phyloP scores from a whole-genome alignment of 2,888 invertebrate species.

The Arge pagana region DNA sequence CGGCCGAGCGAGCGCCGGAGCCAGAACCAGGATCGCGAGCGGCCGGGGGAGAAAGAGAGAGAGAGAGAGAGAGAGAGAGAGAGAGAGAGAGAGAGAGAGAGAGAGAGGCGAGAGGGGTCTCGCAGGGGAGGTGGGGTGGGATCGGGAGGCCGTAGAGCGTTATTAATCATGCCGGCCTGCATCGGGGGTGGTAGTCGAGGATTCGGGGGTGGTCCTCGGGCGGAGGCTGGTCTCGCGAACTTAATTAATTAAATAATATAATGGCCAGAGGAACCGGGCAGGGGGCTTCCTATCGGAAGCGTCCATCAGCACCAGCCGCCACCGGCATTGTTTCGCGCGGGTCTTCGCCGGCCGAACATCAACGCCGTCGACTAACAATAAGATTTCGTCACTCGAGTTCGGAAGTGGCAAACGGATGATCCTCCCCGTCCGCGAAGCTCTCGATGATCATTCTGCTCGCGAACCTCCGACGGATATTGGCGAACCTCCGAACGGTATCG shows the following conservation, averaged over 20 bases:
- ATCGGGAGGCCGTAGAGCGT: conserved; percentile 29
- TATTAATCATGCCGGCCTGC: conserved; percentile 47
- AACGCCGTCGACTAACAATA: conserved; percentile 35
- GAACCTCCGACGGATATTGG: no score
- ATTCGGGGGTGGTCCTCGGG: background rate
- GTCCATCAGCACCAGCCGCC: conserved; percentile 52
- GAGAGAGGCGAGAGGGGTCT: conserved; percentile 38
- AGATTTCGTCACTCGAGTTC: conserved; percentile 39
- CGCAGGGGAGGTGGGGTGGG: conserved; percentile 3
- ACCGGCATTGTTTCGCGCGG: conserved; percentile 47
- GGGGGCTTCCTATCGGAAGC: conserved; percentile 49
- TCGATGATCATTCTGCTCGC: no score
- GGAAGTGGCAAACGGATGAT: no score
- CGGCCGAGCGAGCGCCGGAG: no score
- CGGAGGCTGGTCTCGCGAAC: conserved; percentile 40
- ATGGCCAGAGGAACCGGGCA: conserved; percentile 44
- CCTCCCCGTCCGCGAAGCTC: no score
- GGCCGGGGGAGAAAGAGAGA: background rate
- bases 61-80: no score
- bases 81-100: conserved; percentile 31
- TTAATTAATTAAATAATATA: conserved; percentile 54
- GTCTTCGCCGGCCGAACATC: conserved; percentile 43
- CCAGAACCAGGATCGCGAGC: background rate
- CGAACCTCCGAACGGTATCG: no score
- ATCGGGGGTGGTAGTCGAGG: conserved; percentile 8